phyloP scores from a whole-genome alignment of 1,140 invertebrate species.

The Papilio polytes region DNA sequence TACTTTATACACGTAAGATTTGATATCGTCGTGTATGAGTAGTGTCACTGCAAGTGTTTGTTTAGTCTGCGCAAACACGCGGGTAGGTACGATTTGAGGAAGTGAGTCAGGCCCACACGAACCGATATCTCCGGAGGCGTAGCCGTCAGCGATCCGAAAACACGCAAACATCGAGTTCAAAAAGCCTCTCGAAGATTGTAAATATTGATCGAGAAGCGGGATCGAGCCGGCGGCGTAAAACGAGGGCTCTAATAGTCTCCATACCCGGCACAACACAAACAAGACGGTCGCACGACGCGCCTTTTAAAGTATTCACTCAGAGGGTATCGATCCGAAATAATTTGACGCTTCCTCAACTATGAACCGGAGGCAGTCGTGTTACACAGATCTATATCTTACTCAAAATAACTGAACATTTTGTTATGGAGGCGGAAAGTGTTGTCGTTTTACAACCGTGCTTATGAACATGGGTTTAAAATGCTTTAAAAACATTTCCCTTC shows the following conservation, averaged over 20 bases:
- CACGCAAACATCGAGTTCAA: conserved; percentile 81
- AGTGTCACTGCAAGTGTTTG: conserved; percentile 3
- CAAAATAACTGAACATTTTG: background rate
- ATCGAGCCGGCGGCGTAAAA: conserved; percentile 60
- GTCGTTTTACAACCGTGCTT: background rate
- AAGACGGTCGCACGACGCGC: conserved; percentile 70
- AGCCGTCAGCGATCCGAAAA: conserved; percentile 81
- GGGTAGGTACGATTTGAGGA: conserved; percentile 62
- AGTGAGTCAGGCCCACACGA: conserved; percentile 78
- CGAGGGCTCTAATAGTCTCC: conserved; percentile 76
- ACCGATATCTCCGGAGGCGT: conserved; percentile 75
- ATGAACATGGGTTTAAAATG: background rate
- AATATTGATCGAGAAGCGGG: conserved; percentile 83
- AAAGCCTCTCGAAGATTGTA: conserved; percentile 82
- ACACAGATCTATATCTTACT: background rate
- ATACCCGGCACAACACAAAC: conserved; percentile 76
- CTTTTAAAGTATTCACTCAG: conserved; percentile 76
- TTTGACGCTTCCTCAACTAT: conserved; percentile 12
- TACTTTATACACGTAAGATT: background rate
- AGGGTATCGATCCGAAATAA: conserved; percentile 57
- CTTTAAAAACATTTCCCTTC: conserved; percentile 6
- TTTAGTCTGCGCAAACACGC: conserved; percentile 48
- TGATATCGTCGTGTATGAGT: conserved; percentile 3
- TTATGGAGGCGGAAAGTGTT: background rate
- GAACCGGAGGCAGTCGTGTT: background rate